Evolutionary conservation across 2,797 vertebrate species (phyloP), one percentile per base, ranked within the genome.

Genomic region (Cygnus olor): DNA sequence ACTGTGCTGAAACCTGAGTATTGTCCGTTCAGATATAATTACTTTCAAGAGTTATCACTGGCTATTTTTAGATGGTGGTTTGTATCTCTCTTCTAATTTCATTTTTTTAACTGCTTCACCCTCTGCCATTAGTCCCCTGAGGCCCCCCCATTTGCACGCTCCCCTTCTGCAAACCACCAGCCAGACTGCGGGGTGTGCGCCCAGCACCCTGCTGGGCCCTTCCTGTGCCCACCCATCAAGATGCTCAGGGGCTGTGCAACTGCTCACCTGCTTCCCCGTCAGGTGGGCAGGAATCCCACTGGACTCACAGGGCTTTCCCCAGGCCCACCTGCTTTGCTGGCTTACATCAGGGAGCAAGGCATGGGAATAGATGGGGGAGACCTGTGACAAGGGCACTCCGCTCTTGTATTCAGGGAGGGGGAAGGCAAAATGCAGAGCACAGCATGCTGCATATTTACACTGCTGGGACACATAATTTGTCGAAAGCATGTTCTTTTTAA

Each of bases 401-500:
- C 32, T 94, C 92, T 94, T 87, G 96, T 82, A 49, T 91, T 97
- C 91, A 53, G 71, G 57, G 74, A 91, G 8, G n/a, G 44, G 32
- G 58, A 81, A 91, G 80, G 95, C 51, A 81, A 93, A 95, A 90
- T n/a, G 28, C 89, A 95, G 88, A 94, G 85, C 74, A 42, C 81
- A 96, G 85, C 90, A 95, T 85, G 94, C 58, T 88, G 76, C 49
- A 18, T 91, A 85, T 87, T 94, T 93, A 80, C 79, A 65, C 61
- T 76, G 71, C 77, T 93, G 86, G 96, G 96, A 97, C 96, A 77
- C 22, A 92, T 93, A 94, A 97, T 97, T 97, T 97, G 76, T 98
- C 95, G 97, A 97, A 97, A 97, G 93, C 66, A 64, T 96, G 84
- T 91, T 96, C 95, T 95, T 96, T 90, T 96, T 95, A 97, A 96